Evolutionary conservation across 1,140 invertebrate genomes (phyloP).

Genomic region (Drosophila athabasca): DNA sequence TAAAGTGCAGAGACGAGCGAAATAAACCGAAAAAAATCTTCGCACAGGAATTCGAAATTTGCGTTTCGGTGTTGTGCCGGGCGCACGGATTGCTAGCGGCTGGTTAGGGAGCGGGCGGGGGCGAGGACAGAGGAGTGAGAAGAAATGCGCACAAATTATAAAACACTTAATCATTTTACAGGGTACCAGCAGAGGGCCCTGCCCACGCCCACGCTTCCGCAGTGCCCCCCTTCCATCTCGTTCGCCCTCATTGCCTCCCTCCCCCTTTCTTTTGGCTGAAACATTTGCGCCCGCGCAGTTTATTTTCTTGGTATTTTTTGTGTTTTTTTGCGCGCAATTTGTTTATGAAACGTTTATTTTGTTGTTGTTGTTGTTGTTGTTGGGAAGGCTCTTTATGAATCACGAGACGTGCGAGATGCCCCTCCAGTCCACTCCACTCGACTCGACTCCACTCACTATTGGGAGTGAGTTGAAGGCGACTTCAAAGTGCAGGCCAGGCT

Average conservation of each 20-base stretch:
- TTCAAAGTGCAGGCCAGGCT: slow-evolving; percentile 62
- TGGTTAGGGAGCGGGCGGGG: slow-evolving; percentile 26
- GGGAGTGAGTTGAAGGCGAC: slow-evolving; percentile 61
- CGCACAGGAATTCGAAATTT: slow-evolving; percentile 70
- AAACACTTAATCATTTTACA: slow-evolving; percentile 72
- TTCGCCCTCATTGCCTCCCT: slow-evolving; percentile 19
- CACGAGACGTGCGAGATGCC: slow-evolving; percentile 36
- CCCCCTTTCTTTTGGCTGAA: slow-evolving; percentile 5
- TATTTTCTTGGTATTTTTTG: slow-evolving; percentile 16
- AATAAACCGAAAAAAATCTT: slow-evolving; percentile 66
- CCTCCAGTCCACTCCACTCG: slow-evolving; percentile 22
- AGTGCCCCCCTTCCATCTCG: no score
- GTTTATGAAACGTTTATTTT: slow-evolving; percentile 42
- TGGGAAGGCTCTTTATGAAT: slow-evolving; percentile 52
- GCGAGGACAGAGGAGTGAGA: slow-evolving; percentile 1
- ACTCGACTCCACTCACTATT: slow-evolving; percentile 7
- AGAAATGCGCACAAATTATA: slow-evolving; percentile 51
- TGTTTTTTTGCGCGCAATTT: slow-evolving; percentile 38
- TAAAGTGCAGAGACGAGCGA: slow-evolving; percentile 62
- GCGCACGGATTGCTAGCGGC: slow-evolving; percentile 30
- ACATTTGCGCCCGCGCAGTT: slow-evolving; percentile 52
- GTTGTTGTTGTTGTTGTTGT: slow-evolving; percentile 22
- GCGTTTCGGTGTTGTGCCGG: slow-evolving; percentile 56
- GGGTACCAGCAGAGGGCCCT: slow-evolving; percentile 32
- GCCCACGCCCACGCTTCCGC: no score